Conservation (phyloP, 2,888 invertebrate genomes). For the Griposia aprilina region DNA sequence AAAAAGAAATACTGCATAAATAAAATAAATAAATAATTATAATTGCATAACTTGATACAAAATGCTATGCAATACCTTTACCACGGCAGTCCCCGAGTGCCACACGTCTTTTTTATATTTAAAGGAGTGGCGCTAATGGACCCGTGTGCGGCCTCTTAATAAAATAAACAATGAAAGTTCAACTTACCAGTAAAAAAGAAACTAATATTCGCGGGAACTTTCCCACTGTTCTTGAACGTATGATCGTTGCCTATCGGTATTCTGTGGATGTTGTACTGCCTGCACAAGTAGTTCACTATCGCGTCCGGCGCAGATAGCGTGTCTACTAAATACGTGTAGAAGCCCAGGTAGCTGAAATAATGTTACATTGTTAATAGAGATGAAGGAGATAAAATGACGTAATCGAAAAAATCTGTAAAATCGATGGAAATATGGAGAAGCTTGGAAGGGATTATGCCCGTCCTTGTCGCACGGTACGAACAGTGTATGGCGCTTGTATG, state of each 20-base stretch:
- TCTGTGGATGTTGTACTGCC: slow-evolving; percentile 91
- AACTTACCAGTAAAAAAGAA: slow-evolving; percentile 92
- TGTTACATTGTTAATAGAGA: not conserved
- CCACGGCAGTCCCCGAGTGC: no score
- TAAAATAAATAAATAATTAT: no score
- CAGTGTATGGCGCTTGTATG: no score
- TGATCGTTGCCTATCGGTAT: slow-evolving; percentile 93
- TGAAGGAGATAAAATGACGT: no score
- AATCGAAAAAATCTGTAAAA: not conserved
- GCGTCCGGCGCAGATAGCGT: slow-evolving; percentile 93
- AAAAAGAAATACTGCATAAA: no score
- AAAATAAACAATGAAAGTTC: no score
- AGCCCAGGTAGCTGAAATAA: slow-evolving; percentile 91
- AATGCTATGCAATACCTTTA: no score
- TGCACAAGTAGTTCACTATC: slow-evolving; percentile 93
- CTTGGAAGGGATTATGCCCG: not conserved
- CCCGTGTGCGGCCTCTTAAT: no score
- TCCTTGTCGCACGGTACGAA: not conserved
- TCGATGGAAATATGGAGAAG: not conserved
- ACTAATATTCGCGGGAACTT: slow-evolving; percentile 90
- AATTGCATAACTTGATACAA: no score
- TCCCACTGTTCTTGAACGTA: slow-evolving; percentile 91
- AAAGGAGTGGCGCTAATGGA: no score
- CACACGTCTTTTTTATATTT: no score
- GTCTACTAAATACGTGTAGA: slow-evolving; percentile 92